Percentiles rank a stretch among this genome's conserved stretches.
Conservation (phyloP, 2,888 invertebrate genomes). For the Amaurobius ferox region DNA sequence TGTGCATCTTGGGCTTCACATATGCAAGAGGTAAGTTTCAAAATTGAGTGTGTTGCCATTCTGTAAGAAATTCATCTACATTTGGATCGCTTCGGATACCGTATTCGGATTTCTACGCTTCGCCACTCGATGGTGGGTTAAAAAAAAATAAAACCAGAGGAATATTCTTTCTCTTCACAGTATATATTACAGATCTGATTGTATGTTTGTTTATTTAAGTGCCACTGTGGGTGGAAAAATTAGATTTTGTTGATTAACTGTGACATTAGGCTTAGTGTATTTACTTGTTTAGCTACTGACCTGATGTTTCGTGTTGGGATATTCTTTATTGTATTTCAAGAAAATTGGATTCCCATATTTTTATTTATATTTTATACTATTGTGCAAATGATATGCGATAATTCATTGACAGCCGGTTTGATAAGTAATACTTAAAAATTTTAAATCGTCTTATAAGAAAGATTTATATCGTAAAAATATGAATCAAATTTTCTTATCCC, state of each 20-base stretch:
- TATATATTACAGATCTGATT: not conserved
- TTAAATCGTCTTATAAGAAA: too few relatives aligned
- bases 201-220: not conserved
- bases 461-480: too few relatives aligned
- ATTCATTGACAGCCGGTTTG: too few relatives aligned
- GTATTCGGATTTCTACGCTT: conserved; percentile 35
- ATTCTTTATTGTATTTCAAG: too few relatives aligned
- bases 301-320: too few relatives aligned
- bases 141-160: not conserved
- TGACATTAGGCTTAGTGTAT: conserved; percentile 30
- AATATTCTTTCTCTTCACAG: too few relatives aligned
- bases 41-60: conserved; percentile 25
- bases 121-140: not conserved
- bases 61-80: conserved; percentile 22
- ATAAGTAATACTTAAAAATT: too few relatives aligned
- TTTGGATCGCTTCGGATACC: conserved; percentile 24
- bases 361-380: too few relatives aligned
- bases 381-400: too few relatives aligned
- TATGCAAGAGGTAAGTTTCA: conserved; percentile 60
- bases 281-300: too few relatives aligned
- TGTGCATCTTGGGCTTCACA: conserved; percentile 39
- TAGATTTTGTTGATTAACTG: not conserved
- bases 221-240: not conserved
- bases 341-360: too few relatives aligned
- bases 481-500: too few relatives aligned